phyloP scores from a whole-genome alignment of 1,140 invertebrate genomes.

The Anoplolepis gracilipes region DNA sequence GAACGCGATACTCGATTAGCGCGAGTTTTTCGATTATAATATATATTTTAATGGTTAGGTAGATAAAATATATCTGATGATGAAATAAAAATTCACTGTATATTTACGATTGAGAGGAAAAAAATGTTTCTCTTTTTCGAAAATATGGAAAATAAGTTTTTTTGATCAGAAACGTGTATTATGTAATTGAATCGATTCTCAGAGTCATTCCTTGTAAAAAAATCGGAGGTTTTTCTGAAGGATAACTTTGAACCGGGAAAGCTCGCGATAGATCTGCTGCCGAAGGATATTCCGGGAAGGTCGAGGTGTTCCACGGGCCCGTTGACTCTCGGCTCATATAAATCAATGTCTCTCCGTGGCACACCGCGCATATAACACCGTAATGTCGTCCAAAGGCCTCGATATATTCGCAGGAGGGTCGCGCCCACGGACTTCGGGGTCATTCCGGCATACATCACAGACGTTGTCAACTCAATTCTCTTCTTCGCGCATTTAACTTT shows the following conservation, averaged over 20 bases:
- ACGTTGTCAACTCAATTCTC: slow-evolving; percentile 63
- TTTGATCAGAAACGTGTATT: background rate
- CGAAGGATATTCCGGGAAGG: slow-evolving; percentile 47
- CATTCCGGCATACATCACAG: slow-evolving; percentile 67
- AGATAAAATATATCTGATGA: background rate
- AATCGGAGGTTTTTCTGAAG: background rate
- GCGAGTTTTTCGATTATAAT: background rate
- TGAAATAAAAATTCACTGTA: background rate
- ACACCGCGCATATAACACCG: slow-evolving; percentile 71
- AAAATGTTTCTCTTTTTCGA: background rate
- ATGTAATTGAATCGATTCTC: background rate
- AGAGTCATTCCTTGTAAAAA: background rate
- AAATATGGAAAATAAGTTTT: background rate
- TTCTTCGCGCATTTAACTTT: slow-evolving; percentile 16
- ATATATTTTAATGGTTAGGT: background rate
- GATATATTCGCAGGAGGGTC: slow-evolving; percentile 71
- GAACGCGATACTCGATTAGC: background rate
- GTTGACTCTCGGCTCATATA: slow-evolving; percentile 70
- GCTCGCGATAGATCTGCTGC: slow-evolving; percentile 43
- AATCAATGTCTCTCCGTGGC: slow-evolving; percentile 78
- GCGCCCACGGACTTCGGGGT: slow-evolving; percentile 65
- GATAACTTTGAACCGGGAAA: slow-evolving; percentile 58
- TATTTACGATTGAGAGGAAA: background rate
- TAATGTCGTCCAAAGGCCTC: slow-evolving; percentile 70
- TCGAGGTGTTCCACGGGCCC: slow-evolving; percentile 27